These are phyloP conservation scores for Coilia nasus DNA, from an alignment of 2,797 vertebrate species.

Conservation along the genomic window DNA sequence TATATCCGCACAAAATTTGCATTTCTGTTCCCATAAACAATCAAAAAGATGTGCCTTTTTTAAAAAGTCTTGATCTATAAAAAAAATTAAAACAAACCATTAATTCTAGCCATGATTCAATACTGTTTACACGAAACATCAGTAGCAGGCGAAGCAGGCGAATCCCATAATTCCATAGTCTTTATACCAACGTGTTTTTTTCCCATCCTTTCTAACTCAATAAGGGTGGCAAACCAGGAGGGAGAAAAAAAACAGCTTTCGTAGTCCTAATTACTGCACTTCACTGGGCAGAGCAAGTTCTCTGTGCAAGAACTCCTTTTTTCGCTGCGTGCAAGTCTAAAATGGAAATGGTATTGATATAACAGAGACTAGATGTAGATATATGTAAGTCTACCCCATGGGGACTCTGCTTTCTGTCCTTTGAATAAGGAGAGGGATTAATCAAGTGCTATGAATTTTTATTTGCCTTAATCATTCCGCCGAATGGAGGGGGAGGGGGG, in stretches of 20 bases:
- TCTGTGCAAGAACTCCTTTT: conserved; percentile 44
- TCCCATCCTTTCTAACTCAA: background rate
- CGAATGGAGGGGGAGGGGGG: conserved; percentile 58
- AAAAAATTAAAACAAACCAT: background rate
- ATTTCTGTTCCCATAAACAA: background rate
- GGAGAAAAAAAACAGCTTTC: background rate
- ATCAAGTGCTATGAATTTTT: conserved; percentile 81
- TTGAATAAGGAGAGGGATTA: conserved; percentile 74
- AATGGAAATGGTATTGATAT: conserved; percentile 73
- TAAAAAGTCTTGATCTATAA: background rate
- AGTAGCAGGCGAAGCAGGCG: background rate
- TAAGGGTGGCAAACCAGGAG: background rate
- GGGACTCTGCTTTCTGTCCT: conserved; percentile 65
- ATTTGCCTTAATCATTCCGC: conserved; percentile 76
- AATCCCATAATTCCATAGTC: background rate
- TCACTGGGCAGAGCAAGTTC: background rate
- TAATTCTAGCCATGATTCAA: background rate
- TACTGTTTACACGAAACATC: background rate
- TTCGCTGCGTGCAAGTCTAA: conserved; percentile 39
- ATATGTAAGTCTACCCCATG: conserved; percentile 71
- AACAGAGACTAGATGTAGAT: conserved; percentile 68
- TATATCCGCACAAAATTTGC: background rate
- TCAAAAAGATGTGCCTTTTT: background rate
- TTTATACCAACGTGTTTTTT: background rate
- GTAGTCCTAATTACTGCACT: conserved; percentile 5